These are phyloP conservation scores for Sphaerophoria rueppellii DNA, from an alignment of 2,888 invertebrate species.

Conservation along the genomic window DNA sequence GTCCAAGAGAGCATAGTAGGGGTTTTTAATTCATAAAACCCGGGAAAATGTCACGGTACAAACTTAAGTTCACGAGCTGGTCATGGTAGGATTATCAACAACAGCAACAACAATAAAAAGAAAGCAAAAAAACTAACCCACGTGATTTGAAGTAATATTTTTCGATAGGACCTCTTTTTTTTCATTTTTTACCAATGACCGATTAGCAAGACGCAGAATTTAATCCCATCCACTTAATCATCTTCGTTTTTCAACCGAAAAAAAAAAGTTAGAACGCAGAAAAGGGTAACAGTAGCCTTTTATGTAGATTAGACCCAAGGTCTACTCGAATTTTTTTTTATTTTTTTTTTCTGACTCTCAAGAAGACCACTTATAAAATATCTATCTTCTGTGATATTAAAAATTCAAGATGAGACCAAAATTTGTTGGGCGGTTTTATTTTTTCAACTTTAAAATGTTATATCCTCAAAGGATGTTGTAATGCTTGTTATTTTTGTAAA, in stretches of 20 bases:
- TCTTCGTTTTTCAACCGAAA: neutral
- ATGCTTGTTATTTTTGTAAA: constrained; percentile 7
- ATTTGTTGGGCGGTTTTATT: constrained; percentile 17
- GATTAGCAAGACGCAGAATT: constrained; percentile 9
- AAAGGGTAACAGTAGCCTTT: constrained; percentile 1
- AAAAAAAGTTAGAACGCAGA: neutral
- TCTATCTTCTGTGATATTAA: neutral
- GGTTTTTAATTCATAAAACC: constrained; percentile 30
- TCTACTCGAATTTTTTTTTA: neutral
- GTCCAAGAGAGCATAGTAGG: neutral
- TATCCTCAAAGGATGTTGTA: constrained; percentile 20
- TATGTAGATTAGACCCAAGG: constrained; percentile 15
- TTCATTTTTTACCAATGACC: neutral
- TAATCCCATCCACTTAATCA: constrained; percentile 1
- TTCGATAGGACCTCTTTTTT: neutral
- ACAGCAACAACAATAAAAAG: neutral
- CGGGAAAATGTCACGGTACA: constrained; percentile 54
- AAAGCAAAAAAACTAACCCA: constrained; percentile 12
- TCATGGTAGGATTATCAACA: constrained; percentile 8
- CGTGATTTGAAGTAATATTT: constrained; percentile 25
- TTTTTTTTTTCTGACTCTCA: neutral
- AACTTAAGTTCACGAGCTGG: constrained; percentile 26
- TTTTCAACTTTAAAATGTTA: neutral
- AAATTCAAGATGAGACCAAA: constrained; percentile 30
- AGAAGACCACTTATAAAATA: neutral